Conservation (phyloP, 2,888 invertebrate species). For the Melieria omissa region DNA sequence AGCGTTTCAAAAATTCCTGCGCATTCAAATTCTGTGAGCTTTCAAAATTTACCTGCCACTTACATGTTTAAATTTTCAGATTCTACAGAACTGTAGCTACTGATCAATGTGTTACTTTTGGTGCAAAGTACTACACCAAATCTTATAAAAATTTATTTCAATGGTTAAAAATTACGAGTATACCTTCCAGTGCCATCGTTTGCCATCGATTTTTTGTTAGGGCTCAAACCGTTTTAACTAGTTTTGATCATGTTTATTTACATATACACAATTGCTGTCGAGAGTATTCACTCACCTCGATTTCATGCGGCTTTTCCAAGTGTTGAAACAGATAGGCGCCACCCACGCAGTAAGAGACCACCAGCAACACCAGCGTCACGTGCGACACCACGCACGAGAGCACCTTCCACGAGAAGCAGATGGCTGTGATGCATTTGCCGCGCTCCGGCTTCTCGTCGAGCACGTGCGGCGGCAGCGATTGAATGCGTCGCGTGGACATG, state of each 20-base stretch:
- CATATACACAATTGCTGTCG: background rate
- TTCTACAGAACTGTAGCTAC: too few relatives aligned
- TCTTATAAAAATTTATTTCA: too few relatives aligned
- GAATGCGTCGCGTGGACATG: constrained; percentile 63
- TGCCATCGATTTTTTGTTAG: too few relatives aligned
- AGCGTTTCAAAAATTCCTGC: too few relatives aligned
- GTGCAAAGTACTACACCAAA: too few relatives aligned
- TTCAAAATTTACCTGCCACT: too few relatives aligned
- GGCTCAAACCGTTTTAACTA: too few relatives aligned
- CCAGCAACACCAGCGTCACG: constrained; percentile 86
- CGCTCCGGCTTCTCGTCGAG: constrained; percentile 60
- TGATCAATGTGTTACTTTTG: too few relatives aligned
- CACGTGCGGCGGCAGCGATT: constrained; percentile 63
- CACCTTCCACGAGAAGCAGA: constrained; percentile 76
- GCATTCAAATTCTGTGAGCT: too few relatives aligned
- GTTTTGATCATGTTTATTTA: background rate
- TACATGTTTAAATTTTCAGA: too few relatives aligned
- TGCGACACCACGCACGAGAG: constrained; percentile 89
- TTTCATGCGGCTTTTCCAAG: constrained; percentile 80
- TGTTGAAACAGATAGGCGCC: constrained; percentile 87
- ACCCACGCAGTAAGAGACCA: constrained; percentile 89
- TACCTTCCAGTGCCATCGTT: too few relatives aligned
- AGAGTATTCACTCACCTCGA: constrained; percentile 69
- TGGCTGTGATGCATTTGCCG: constrained; percentile 62
- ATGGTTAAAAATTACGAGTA: too few relatives aligned